Evolutionary conservation across 2,113 vertebrate genomes (phyloP), one percentile per base, ranked within the genome.

Genomic region (Eonycteris spelaea): DNA sequence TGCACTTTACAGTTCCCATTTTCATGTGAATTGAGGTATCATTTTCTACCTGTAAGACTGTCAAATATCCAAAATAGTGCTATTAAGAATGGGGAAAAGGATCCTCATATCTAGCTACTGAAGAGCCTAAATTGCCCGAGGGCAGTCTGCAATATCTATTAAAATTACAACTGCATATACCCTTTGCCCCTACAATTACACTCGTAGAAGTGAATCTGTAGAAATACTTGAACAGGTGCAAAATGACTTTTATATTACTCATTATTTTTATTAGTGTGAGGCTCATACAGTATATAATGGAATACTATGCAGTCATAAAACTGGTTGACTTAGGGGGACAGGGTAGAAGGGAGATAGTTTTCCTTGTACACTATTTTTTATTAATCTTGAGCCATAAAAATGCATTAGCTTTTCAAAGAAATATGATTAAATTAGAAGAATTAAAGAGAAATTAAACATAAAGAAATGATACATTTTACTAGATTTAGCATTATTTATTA

Each of bases 381-480:
- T 61, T 71, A 65, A 57, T 33, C 65, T 48, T 53, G 53, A 92
- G 55, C 22, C 43, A 87, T 5, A 90, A 14, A 59, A 79, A 74
- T 55, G 5, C 6, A 61, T 74, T 11, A 86, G 8, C 16, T 68
- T 63, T 77, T 12, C n/a, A 16, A 91, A 94, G 35, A 95, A 91
- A 51, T 65, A 57, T 43, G 40, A 61, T 26, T 71, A 85, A 86
- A 75, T 48, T 55, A 95, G 43, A 86, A 85, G 21, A 89, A 0
- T 48, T 43, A 16, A 71, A 90, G 51, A 51, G 51, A 88, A 86
- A 45, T n/a, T 12, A 78, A 19, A 75, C 51, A 65, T 33, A 63
- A 82, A 73, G 24, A 92, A 84, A 84, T 30, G 30, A 40, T 24
- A 91, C 22, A 67, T 61, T 93, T 96, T 91, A 85, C 53, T 93